Evolutionary conservation across 2,888 invertebrate species (phyloP).

Genomic region (Drosophila neotestacea): DNA sequence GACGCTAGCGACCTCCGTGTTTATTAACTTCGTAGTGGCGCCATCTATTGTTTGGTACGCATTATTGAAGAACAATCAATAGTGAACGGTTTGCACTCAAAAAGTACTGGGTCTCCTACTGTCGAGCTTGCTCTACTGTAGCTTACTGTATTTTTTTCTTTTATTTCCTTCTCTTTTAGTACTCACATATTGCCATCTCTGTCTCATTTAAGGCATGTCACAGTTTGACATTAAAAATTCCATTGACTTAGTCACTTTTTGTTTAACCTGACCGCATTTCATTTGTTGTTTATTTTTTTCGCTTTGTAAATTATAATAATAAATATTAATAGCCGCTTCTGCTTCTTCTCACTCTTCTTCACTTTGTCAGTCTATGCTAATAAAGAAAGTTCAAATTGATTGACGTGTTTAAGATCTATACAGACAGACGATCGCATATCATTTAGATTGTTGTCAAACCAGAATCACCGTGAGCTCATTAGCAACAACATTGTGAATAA

Average conservation of each 20-base stretch:
- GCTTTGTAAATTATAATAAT: constrained; percentile 49
- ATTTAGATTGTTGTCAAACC: constrained; percentile 72
- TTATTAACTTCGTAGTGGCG: no score
- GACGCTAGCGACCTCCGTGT: no score
- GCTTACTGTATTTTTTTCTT: no score
- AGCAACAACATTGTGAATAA: constrained; percentile 22
- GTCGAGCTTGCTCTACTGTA: no score
- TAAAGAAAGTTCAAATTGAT: constrained; percentile 66
- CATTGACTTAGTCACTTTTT: constrained; percentile 64
- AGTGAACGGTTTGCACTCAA: no score
- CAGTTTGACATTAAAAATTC: constrained; percentile 44
- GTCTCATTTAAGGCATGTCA: constrained; percentile 24
- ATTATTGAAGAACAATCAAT: no score
- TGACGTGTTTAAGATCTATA: constrained; percentile 29
- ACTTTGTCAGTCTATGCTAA: constrained; percentile 21
- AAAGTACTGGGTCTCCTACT: no score
- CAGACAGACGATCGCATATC: constrained; percentile 2
- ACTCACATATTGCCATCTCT: constrained; percentile 1
- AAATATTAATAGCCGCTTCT: constrained; percentile 56
- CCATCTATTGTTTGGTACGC: no score
- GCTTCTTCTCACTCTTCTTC: constrained; percentile 1
- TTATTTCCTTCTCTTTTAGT: neutral
- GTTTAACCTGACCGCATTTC: constrained; percentile 64
- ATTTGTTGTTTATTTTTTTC: constrained; percentile 13
- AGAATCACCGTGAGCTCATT: constrained; percentile 51